Conservation (phyloP, 1,140 invertebrate species). For the Lordiphosa clarofinis region DNA sequence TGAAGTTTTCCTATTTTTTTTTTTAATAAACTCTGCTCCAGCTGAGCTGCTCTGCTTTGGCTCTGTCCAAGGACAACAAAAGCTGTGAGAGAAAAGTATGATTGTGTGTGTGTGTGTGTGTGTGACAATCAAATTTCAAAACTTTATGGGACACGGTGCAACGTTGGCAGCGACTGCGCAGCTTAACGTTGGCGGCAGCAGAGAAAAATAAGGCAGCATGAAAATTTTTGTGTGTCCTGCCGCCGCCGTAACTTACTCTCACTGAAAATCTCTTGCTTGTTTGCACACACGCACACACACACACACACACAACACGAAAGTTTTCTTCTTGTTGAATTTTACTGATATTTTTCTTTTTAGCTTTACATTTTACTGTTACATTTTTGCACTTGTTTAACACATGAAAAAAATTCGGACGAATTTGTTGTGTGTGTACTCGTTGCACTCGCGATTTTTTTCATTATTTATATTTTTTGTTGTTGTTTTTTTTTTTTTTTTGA, state of each 20-base stretch:
- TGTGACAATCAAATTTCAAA: conserved; percentile 13
- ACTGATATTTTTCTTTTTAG: conserved; percentile 57
- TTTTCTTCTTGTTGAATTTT: conserved; percentile 64
- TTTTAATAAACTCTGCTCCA: no score
- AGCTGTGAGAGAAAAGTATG: no score
- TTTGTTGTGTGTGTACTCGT: conserved; percentile 38
- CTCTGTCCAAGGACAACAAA: no score
- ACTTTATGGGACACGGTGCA: conserved; percentile 26
- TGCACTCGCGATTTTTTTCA: conserved; percentile 49
- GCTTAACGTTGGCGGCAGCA: not conserved
- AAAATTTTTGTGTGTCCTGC: conserved; percentile 58
- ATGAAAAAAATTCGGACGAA: conserved; percentile 35
- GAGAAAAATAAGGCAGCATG: conserved; percentile 19
- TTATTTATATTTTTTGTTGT: conserved; percentile 19
- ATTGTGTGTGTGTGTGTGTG: no score
- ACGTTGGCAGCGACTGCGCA: conserved; percentile 58
- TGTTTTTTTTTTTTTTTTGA: conserved; percentile 26
- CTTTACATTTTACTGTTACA: conserved; percentile 15
- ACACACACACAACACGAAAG: conserved; percentile 17
- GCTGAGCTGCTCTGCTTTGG: no score
- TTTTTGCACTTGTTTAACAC: conserved; percentile 27
- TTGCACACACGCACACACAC: conserved; percentile 41
- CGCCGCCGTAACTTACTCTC: conserved; percentile 23
- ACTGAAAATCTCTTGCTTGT: conserved; percentile 60
- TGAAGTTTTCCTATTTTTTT: no score